phyloP scores from a whole-genome alignment of 2,113 vertebrate species.

The Gobius niger region DNA sequence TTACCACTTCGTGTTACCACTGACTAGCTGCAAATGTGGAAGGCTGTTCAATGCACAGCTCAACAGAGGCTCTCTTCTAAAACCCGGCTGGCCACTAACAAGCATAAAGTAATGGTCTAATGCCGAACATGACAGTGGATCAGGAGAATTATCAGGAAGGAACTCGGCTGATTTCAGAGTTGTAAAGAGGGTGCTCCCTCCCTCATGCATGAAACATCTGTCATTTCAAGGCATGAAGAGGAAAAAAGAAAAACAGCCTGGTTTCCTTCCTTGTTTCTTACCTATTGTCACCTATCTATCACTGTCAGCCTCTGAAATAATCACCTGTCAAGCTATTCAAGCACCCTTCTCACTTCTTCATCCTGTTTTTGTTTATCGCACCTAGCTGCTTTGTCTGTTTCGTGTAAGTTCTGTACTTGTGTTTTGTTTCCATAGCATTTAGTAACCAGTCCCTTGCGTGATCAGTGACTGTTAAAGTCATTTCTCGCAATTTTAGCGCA shows the following conservation, averaged over 20 bases:
- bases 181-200: constrained; percentile 56
- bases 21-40: constrained; percentile 10
- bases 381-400: too few relatives aligned
- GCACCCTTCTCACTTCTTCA: too few relatives aligned
- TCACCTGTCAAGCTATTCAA: too few relatives aligned
- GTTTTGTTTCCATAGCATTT: too few relatives aligned
- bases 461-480: too few relatives aligned
- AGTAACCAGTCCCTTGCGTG: too few relatives aligned
- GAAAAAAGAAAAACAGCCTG: background rate
- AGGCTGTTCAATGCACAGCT: constrained; percentile 13
- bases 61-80: constrained; percentile 23
- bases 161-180: constrained; percentile 56
- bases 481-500: too few relatives aligned
- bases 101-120: constrained; percentile 46
- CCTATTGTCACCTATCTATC: too few relatives aligned
- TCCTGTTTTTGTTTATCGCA: too few relatives aligned
- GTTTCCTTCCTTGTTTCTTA: background rate
- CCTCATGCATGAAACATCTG: constrained; percentile 56
- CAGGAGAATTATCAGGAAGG: constrained; percentile 56
- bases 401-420: too few relatives aligned
- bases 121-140: constrained; percentile 49
- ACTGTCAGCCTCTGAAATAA: too few relatives aligned
- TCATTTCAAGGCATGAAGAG: background rate
- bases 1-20: background rate
- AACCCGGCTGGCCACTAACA: constrained; percentile 37